Base-by-base conservation (phyloP, 1,140 invertebrate genomes). In the Zaprionus kolodkinae region DNA sequence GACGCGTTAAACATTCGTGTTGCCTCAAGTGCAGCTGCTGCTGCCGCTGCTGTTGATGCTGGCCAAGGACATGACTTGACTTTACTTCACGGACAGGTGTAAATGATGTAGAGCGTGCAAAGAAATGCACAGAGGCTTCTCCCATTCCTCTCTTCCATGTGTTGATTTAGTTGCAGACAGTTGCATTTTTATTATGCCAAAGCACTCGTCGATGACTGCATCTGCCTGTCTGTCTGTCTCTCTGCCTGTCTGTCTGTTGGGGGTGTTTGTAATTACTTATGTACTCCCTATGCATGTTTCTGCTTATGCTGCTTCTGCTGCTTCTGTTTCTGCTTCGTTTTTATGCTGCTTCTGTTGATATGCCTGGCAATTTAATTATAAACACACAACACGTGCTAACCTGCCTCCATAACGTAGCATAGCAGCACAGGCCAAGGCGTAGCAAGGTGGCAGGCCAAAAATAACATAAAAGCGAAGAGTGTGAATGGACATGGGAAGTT, bases 301-400 rank as follows among this genome's bases (percentile, higher is more conserved):
- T 45, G 43, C 7, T n/a, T 62, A 7, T 64, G 27, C 48, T 36
- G 9, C 10, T 65, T 1, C 64, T 64, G 27, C 48, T 36, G 9
- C 10, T 65, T 1, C 64, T 66, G 40, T 15, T 56, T 11, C 52
- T 45, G 36, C 38, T 45, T 13, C 13, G 15, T 70, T 36, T 27
- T 52, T 72, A 68, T 72, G 78, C 68, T 72, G 81, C 57, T 52
- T 61, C 35, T 54, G 70, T 75, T 78, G 81, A 82, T 76, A 82
- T 79, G 77, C 52, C 43, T 77, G 69, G 84, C 84, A 79, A 75
- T 87, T 87, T 83, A 87, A 87, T 87, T 87, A 84, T 83, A 87
- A 88, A 88, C 84, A 87, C 78, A 87, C 84, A 87, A 78, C 84
- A 84, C 85, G 84, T 87, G 80, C 80, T 82, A 38, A 40, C 33